Base-by-base conservation (phyloP, 2,888 invertebrate genomes). In the Agriopis aurantiaria region DNA sequence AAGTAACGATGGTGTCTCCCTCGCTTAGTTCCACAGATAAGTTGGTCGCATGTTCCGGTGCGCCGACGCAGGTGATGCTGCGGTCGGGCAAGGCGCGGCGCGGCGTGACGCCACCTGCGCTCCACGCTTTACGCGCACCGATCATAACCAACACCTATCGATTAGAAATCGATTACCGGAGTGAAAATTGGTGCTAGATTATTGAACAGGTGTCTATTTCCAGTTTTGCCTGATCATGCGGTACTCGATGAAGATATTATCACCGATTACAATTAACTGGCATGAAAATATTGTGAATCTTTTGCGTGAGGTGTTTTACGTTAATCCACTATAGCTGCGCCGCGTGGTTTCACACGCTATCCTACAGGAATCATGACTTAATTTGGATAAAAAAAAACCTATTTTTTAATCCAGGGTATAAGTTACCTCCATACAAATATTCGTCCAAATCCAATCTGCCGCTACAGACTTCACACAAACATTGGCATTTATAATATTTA, bases 51-150 rank as follows among this genome's bases (percentile, higher is more conserved):
- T 91, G 90, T 88, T 88, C 90, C 89, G 87, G 85, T 80, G 80
- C 80, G 81, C 81, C 74, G 81, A 81, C 84, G 89, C 90, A 88
- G 90, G 87, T 87, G 88, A 85, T 83, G 90, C 89, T 89, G 90
- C 81, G 91, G 91, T 90, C 80, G 80, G 85, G 85, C 83, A 80
- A 78, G 61, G 57, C 84, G 80, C 78, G 62, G 57, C 80, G 78
- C 58, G 78, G 79, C 72, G 48, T 48, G 49, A 58, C 74, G 75
- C 74, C 88, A 87, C 88, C 88, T 88, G 88, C 86, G 60, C 76
- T 78, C 69, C 78, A 83, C 85, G 84, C 80, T 84, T 74, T 76
- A 77, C 74, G 76, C 76, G 75, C 81, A 79, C 75, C 72, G 77
- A 77, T 78, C 77, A 76, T 64, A 65, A 68, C 76, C 77, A 73